A percentile compares a stretch with the other conserved stretches of the same genome.
Evolutionary conservation across 2,888 invertebrate species (phyloP).

Genomic region (Scaptodrosophila latifasciaeformis): DNA sequence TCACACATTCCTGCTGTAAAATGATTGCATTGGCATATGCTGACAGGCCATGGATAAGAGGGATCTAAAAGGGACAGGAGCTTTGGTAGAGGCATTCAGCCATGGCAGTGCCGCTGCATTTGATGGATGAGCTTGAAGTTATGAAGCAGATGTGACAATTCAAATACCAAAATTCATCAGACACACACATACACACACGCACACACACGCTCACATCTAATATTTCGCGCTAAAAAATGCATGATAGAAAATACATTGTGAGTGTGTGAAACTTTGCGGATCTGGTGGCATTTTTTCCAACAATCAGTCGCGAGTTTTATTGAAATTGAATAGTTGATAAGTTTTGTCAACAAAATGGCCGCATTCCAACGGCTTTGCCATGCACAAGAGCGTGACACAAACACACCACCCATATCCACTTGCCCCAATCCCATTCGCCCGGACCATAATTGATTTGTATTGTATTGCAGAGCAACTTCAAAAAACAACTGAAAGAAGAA

Average conservation of each 20-base stretch:
- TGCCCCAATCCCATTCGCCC: too few relatives aligned
- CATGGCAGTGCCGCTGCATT: constrained; percentile 48
- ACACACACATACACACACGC: constrained; percentile 13
- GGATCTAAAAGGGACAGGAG: too few relatives aligned
- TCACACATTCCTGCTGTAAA: constrained; percentile 37
- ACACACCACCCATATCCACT: constrained; percentile 1
- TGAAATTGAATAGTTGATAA: constrained; percentile 69
- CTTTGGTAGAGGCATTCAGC: neutral
- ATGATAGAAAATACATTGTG: constrained; percentile 50
- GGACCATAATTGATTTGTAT: constrained; percentile 60
- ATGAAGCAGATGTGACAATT: constrained; percentile 68
- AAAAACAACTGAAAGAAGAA: too few relatives aligned
- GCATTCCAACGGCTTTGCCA: constrained; percentile 22
- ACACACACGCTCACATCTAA: constrained; percentile 11
- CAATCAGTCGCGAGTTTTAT: constrained; percentile 52
- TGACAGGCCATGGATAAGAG: constrained; percentile 47
- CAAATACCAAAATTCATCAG: constrained; percentile 59
- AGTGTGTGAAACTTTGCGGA: too few relatives aligned
- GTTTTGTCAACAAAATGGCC: constrained; percentile 64
- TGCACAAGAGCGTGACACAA: constrained; percentile 4
- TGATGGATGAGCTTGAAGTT: constrained; percentile 64
- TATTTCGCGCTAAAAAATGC: constrained; percentile 53
- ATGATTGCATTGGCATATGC: constrained; percentile 61
- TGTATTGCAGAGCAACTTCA: constrained; percentile 1
- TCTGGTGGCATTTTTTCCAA: neutral